Conservation (phyloP, 2,888 invertebrate species). For the Cetonia aurata region DNA sequence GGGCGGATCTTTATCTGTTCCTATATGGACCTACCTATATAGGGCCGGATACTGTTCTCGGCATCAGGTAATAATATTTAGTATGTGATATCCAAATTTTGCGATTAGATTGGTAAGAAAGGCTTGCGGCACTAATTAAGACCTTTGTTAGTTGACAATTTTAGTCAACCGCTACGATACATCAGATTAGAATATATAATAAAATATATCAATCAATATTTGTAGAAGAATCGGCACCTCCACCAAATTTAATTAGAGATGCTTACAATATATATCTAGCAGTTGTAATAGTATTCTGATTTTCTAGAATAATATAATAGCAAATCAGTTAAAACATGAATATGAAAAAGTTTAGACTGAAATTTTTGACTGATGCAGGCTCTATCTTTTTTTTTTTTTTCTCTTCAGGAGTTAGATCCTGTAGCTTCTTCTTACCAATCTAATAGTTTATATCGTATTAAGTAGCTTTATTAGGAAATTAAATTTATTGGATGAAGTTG, state of each 20-base stretch:
- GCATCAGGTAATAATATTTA: conserved; percentile 24
- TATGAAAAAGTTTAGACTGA: neutral
- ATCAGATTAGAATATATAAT: neutral
- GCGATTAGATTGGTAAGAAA: conserved; percentile 18
- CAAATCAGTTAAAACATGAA: no score
- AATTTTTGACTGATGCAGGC: conserved; percentile 6
- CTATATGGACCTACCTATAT: conserved; percentile 40
- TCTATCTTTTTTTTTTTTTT: neutral
- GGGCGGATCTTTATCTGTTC: conserved; percentile 32
- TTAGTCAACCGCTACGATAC: neutral
- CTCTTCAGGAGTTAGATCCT: neutral
- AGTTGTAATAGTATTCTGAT: no score
- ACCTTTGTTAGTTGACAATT: neutral
- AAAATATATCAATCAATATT: no score
- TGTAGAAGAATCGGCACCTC: neutral
- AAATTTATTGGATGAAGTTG: no score
- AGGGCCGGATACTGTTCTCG: conserved; percentile 28
- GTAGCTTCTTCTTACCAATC: conserved; percentile 14
- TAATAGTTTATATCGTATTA: conserved; percentile 18
- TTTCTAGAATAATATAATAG: no score
- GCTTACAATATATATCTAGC: neutral
- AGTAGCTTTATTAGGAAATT: neutral
- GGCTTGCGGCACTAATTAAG: neutral
- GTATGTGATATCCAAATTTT: conserved; percentile 26
- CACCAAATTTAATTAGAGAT: neutral